Conservation (phyloP, 1,140 invertebrate species). For the Plodia interpunctella region DNA sequence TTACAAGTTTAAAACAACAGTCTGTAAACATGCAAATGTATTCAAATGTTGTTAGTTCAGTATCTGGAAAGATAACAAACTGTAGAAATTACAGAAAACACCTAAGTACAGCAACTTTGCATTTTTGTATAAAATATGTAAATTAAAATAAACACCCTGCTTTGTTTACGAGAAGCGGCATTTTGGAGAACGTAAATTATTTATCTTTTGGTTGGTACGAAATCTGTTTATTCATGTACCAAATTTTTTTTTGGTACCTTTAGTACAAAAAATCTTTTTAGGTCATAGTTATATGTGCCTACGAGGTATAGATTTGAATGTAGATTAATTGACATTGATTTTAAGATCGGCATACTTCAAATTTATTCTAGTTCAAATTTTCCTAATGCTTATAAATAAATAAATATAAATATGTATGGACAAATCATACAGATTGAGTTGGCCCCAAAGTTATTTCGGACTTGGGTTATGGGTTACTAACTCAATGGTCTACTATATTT, state of each 20-base stretch:
- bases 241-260: not conserved
- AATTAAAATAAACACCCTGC: conserved; percentile 1
- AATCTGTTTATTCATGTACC: not conserved
- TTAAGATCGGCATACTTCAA: too few relatives aligned
- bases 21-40: conserved; percentile 7
- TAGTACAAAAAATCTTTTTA: too few relatives aligned
- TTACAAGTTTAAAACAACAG: conserved; percentile 12
- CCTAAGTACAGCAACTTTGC: conserved; percentile 7
- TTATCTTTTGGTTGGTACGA: not conserved
- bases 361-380: too few relatives aligned
- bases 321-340: too few relatives aligned
- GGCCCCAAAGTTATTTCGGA: too few relatives aligned
- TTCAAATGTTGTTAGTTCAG: conserved; percentile 11
- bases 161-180: not conserved
- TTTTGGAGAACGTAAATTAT: not conserved
- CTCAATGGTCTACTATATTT: too few relatives aligned
- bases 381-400: too few relatives aligned
- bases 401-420: too few relatives aligned
- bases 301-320: too few relatives aligned
- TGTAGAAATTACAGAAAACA: conserved; percentile 9
- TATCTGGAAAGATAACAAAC: conserved; percentile 8
- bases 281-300: too few relatives aligned
- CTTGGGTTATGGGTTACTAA: too few relatives aligned
- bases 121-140: conserved; percentile 6
- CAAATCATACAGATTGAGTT: too few relatives aligned